Conservation (phyloP, 1,140 invertebrate genomes). For the Thrips palmi region DNA sequence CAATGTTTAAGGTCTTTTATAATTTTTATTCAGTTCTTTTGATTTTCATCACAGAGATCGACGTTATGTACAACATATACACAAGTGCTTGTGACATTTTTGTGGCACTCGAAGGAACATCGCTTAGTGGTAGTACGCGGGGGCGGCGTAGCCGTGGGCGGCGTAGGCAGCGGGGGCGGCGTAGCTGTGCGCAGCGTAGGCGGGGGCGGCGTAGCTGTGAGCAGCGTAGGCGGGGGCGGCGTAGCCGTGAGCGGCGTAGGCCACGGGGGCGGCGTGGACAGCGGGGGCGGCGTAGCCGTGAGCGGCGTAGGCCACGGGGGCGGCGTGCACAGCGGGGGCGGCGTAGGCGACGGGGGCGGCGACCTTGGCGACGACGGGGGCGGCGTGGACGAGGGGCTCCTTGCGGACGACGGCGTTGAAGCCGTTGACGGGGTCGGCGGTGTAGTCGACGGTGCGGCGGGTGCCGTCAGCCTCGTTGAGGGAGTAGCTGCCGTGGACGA, state of each 20-base stretch:
- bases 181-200: slow-evolving; percentile 4
- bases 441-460: slow-evolving; percentile 17
- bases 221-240: background rate
- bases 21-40: too few species aligned
- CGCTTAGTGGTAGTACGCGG: slow-evolving; percentile 5
- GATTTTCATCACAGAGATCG: too few species aligned
- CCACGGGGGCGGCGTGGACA: slow-evolving; percentile 10
- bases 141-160: background rate
- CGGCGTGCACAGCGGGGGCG: background rate
- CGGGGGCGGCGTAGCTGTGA: background rate
- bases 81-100: too few species aligned
- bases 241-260: background rate
- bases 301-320: slow-evolving; percentile 32
- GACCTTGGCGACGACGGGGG: slow-evolving; percentile 22
- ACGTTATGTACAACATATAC: too few species aligned
- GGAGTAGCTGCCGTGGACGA: slow-evolving; percentile 44
- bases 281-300: slow-evolving; percentile 10
- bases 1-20: too few species aligned
- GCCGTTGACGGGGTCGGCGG: slow-evolving; percentile 16
- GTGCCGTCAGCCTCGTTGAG: slow-evolving; percentile 23
- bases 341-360: too few species aligned
- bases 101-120: too few species aligned
- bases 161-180: slow-evolving; percentile 1
- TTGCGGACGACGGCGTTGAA: slow-evolving; percentile 15
- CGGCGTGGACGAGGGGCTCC: slow-evolving; percentile 19